These are phyloP conservation scores for Heliconius himera DNA, from an alignment of 1,140 invertebrate species.

Conservation along the genomic window DNA sequence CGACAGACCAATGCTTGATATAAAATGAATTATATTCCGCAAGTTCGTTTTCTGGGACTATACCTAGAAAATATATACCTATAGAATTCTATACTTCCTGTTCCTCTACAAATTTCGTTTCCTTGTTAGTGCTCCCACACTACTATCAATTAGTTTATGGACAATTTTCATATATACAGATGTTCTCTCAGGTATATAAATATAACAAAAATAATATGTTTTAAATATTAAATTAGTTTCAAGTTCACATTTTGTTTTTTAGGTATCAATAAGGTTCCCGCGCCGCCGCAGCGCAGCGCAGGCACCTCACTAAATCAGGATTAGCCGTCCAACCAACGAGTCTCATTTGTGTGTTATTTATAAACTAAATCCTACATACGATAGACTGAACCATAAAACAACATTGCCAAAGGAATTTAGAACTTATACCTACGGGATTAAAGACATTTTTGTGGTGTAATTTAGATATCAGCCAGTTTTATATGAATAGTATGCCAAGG, in stretches of 20 bases:
- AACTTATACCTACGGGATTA: not conserved
- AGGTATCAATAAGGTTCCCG: constrained; percentile 43
- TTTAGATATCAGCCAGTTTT: not conserved
- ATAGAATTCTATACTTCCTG: too few species aligned
- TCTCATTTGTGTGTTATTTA: constrained; percentile 73
- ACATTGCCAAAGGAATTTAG: not conserved
- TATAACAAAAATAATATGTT: not conserved
- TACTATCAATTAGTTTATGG: too few species aligned
- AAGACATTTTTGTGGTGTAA: not conserved
- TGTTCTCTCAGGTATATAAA: not conserved
- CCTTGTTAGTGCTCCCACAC: too few species aligned
- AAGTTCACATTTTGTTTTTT: not conserved
- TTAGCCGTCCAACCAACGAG: constrained; percentile 61
- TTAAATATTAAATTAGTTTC: not conserved
- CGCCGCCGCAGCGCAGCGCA: constrained; percentile 44
- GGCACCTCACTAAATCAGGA: constrained; percentile 70
- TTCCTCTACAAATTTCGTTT: too few species aligned
- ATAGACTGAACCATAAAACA: constrained; percentile 15
- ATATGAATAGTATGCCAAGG: not conserved
- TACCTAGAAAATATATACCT: too few species aligned
- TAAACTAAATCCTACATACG: constrained; percentile 64
- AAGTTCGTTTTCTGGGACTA: too few species aligned
- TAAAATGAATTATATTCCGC: too few species aligned
- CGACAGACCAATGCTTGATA: too few species aligned
- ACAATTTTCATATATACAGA: too few species aligned